Evolutionary conservation across 1,140 invertebrate species (phyloP).

Genomic region (Nephotettix cincticeps): DNA sequence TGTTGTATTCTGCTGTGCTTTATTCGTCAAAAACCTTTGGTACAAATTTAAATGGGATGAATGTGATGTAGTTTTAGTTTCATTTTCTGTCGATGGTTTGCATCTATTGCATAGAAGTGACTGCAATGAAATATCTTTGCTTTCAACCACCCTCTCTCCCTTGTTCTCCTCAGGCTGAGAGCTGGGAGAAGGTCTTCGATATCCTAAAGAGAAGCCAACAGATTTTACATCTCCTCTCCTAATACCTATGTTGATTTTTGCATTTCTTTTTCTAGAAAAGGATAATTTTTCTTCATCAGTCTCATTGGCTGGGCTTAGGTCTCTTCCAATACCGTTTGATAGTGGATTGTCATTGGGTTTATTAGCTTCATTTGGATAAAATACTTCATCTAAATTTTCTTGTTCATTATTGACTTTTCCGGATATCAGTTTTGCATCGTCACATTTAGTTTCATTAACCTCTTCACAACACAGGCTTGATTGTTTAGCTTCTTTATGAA

Average conservation of each 20-base stretch:
- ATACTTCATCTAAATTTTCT: conserved; percentile 20
- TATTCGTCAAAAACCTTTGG: conserved; percentile 31
- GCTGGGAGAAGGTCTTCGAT: conserved; percentile 10
- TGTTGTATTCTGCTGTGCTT: background rate
- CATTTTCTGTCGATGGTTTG: conserved; percentile 16
- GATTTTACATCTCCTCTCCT: conserved; percentile 32
- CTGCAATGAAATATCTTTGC: conserved; percentile 23
- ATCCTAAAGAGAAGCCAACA: conserved; percentile 22
- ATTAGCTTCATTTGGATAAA: conserved; percentile 18
- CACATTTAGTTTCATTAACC: conserved; percentile 15
- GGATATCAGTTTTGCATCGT: conserved; percentile 19
- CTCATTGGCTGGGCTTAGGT: conserved; percentile 19
- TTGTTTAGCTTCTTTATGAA: background rate
- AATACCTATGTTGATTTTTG: conserved; percentile 36
- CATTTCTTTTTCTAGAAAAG: conserved; percentile 37
- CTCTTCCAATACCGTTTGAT: background rate
- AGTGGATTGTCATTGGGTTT: background rate
- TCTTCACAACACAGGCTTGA: conserved; percentile 9
- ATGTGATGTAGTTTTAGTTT: background rate
- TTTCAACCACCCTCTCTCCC: conserved; percentile 1
- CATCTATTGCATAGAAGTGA: conserved; percentile 33
- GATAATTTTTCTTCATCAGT: conserved; percentile 38
- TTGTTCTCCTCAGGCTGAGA: conserved; percentile 22
- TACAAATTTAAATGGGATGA: conserved; percentile 16
- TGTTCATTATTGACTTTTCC: background rate